Base-by-base conservation (phyloP, 2,888 invertebrate genomes). In the Cabera pusaria region DNA sequence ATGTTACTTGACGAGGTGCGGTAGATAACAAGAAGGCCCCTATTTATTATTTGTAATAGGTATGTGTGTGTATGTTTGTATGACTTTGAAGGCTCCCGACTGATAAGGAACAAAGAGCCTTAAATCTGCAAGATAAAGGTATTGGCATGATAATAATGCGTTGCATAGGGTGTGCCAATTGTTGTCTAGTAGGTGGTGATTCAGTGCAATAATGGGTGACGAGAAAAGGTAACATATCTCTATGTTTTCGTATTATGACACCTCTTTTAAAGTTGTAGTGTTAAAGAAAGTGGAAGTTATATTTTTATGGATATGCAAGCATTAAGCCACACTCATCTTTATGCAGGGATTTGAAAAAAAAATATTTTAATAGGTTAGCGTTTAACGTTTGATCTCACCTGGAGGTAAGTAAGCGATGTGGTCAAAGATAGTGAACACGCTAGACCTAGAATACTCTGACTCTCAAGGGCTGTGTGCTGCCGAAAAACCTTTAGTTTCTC, bases 21-120 rank as follows among this genome's bases (percentile, higher is more conserved):
- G 41, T 17, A 41, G 36, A 45, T 49, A 49, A 40, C 14, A 31
- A 24, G 2, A n/a, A n/a, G n/a, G n/a, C n/a, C n/a, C n/a, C n/a
- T n/a, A n/a, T n/a, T n/a, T n/a, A n/a, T n/a, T n/a, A n/a, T n/a
- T n/a, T n/a, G 4, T 12, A 32, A 33, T 21, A 50, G 43, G 32
- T 34, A 14, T 35, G 25, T 37, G 29, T 40, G 31, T 50, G 36
- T 43, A 47, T 43, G 34, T 29, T 41, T 14, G 34, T 26, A 37
- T 25, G 35, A 42, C 68, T 69, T 72, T 66, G 65, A 63, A 46
- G 45, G 51, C 53, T 47, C 36, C 70, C 71, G 72, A 60, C 29
- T 14, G 35, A 42, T 35, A 36, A 40, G 6, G 16, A 34, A 41
- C 41, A 42, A 42, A 42, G 41, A 36, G 32, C 41, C 35, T 22